Base-by-base conservation (phyloP, 2,888 invertebrate species). In the Platycnemis pennipes region DNA sequence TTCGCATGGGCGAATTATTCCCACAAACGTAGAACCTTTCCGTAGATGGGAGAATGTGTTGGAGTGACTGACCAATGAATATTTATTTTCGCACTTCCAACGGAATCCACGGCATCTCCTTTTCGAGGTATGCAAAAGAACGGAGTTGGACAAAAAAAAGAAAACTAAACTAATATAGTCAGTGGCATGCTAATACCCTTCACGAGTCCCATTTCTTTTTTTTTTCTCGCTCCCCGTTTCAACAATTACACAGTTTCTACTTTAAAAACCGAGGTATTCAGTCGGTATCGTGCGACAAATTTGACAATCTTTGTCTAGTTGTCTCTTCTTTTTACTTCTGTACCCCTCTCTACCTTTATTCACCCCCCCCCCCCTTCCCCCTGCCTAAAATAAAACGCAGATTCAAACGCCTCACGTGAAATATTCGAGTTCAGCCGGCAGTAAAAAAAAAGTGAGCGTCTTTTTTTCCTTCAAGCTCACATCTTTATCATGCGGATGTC, bases 401-500 rank as follows among this genome's bases (percentile, higher is more conserved):
- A 8, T 16, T 77, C 77, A 77, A 37, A 37, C 77, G 77, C 31
- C 77, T 77, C 16, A 16, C 77, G 37, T 37, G 77, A 77, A 63
- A 77, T 77, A 37, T 77, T 77, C 37, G 31, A 77, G 63, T 37
- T 77, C 77, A 77, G 77, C 77, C 31, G n/a, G n/a, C n/a, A n/a
- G n/a, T n/a, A n/a, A n/a, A n/a, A n/a, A n/a, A n/a, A n/a, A n/a
- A n/a, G n/a, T n/a, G n/a, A n/a, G n/a, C n/a, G n/a, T 8, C 37
- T 37, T 11, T 2, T 37, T 11, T 16, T 16, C 37, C 37, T 31
- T 77, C 13, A 77, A 77, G n/a, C 37, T 77, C 77, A 37, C 77
- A 31, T 77, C 77, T 77, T 77, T 77, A 77, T 77, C 77, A 37
- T 77, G 77, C 11, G 31, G 37, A 22, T 63, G 63, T 26, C 1